Evolutionary conservation across 2,888 invertebrate species (phyloP).

Genomic region (Drosophila austrosaltans): DNA sequence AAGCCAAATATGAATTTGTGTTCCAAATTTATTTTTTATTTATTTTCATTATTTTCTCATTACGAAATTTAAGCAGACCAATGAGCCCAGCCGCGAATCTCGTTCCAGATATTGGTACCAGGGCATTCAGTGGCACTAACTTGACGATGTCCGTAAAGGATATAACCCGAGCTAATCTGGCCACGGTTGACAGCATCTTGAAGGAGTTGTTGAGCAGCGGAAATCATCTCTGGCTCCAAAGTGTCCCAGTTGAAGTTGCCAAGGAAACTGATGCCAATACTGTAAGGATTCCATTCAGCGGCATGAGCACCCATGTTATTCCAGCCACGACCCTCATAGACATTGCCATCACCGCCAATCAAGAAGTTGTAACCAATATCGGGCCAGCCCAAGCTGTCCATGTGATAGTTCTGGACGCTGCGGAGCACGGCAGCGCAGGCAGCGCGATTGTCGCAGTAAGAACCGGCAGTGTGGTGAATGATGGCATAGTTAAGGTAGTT

Average conservation of each 20-base stretch:
- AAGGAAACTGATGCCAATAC: conserved; percentile 76
- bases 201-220: conserved; percentile 64
- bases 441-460: conserved; percentile 57
- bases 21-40: conserved; percentile 8
- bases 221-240: conserved; percentile 61
- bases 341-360: conserved; percentile 74
- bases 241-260: conserved; percentile 65
- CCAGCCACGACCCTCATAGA: conserved; percentile 78
- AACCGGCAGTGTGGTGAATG: conserved; percentile 69
- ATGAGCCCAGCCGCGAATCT: conserved; percentile 77
- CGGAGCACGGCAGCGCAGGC: conserved; percentile 64
- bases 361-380: conserved; percentile 78
- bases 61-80: conserved; percentile 58
- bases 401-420: conserved; percentile 73
- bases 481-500: conserved; percentile 57
- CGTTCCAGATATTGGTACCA: conserved; percentile 73
- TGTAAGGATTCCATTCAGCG: conserved; percentile 69
- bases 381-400: conserved; percentile 67
- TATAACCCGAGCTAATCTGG: conserved; percentile 56
- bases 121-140: conserved; percentile 77
- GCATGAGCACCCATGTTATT: conserved; percentile 75
- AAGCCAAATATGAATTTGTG: not conserved
- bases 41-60: conserved; percentile 6
- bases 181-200: conserved; percentile 63
- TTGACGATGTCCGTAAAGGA: conserved; percentile 75